These are phyloP conservation scores for Grallaria varia DNA, from an alignment of 2,113 vertebrate species.

Conservation along the genomic window DNA sequence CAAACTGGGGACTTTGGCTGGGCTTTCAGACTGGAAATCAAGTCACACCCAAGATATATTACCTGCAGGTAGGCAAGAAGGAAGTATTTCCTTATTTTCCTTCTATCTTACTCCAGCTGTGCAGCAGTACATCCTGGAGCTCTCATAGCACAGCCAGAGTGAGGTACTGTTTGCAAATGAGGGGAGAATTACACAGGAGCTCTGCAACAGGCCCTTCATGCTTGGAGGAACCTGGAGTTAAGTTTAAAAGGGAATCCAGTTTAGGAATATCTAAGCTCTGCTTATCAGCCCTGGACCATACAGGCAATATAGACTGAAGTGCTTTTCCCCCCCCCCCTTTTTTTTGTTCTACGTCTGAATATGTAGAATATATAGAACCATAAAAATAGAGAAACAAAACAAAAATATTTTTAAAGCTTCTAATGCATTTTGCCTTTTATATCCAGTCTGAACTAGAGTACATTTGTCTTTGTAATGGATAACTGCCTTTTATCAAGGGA, in stretches of 20 bases:
- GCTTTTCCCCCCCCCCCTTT: not conserved
- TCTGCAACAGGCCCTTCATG: not conserved
- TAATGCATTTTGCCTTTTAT: not conserved
- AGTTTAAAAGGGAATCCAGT: not conserved
- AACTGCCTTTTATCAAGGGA: not conserved
- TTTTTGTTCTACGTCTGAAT: not conserved
- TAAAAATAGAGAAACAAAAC: not conserved
- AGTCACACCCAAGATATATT: not conserved
- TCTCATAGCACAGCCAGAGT: not conserved
- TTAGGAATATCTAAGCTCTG: not conserved
- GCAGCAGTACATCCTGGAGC: not conserved
- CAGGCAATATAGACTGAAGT: not conserved
- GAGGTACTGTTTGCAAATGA: not conserved
- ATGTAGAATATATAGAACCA: not conserved
- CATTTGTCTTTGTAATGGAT: not conserved
- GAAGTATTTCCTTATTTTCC: not conserved
- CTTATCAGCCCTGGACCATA: not conserved
- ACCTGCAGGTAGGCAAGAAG: not conserved
- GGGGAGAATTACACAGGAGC: not conserved
- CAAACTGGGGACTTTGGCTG: fast-evolving
- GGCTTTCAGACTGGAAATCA: not conserved
- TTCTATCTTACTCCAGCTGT: not conserved
- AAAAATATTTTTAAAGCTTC: not conserved
- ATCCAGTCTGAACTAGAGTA: not conserved
- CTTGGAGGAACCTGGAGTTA: not conserved